phyloP scores from a whole-genome alignment of 2,113 vertebrate species.

The Pampusana beccarii region DNA sequence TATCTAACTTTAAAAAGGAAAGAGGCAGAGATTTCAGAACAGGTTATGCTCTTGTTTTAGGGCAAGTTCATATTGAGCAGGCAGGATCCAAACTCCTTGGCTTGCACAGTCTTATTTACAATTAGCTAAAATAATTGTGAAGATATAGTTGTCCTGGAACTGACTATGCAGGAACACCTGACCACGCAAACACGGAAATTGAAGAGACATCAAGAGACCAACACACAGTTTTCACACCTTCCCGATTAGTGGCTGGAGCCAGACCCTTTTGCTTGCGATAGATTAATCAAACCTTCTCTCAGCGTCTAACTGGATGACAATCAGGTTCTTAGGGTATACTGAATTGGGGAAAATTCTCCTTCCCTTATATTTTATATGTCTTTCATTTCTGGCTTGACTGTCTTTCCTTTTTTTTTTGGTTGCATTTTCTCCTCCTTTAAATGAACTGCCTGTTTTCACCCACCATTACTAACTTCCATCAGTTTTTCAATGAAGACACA shows the following conservation, averaged over 20 bases:
- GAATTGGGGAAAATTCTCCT: conserved; percentile 33
- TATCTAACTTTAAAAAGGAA: not conserved
- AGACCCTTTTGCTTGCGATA: conserved; percentile 68
- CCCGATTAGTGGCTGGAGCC: conserved; percentile 68
- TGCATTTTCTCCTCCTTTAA: conserved; percentile 59
- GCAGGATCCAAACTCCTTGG: not conserved
- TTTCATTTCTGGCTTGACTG: conserved; percentile 52
- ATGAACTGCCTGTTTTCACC: conserved; percentile 69
- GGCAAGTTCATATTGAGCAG: not conserved
- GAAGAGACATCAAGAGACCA: conserved; percentile 58
- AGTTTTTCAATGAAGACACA: conserved; percentile 62
- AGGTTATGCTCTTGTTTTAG: not conserved
- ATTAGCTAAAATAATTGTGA: conserved; percentile 70
- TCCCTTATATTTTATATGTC: conserved; percentile 49
- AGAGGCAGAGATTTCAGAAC: not conserved
- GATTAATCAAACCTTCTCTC: conserved; percentile 78
- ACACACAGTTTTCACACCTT: conserved; percentile 65
- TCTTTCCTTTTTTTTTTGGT: conserved; percentile 24
- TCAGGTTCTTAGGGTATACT: conserved; percentile 68
- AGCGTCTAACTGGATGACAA: conserved; percentile 80
- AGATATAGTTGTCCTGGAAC: conserved; percentile 62
- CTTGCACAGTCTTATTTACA: conserved; percentile 1
- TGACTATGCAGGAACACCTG: conserved; percentile 61
- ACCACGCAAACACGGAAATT: conserved; percentile 57
- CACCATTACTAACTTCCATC: conserved; percentile 63